These are phyloP conservation scores for Ornithoptera alexandrae DNA, from an alignment of 2,888 invertebrate genomes.

Conservation along the genomic window DNA sequence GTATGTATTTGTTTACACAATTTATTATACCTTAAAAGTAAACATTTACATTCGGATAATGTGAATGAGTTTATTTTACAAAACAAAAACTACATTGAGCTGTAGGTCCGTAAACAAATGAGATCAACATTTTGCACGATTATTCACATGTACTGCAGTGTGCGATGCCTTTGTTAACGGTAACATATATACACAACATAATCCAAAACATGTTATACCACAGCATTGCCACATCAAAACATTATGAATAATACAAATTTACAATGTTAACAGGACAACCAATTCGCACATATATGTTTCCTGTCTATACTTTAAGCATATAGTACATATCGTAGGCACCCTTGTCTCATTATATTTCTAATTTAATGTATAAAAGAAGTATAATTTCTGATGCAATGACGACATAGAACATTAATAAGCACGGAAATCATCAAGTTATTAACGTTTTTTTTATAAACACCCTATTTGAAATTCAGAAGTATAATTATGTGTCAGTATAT, in stretches of 20 bases:
- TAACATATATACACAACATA: neutral
- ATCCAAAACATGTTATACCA: neutral
- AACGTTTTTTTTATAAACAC: neutral
- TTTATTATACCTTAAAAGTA: conserved; percentile 63
- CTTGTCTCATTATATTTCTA: neutral
- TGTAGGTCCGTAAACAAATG: conserved; percentile 74
- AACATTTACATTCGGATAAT: conserved; percentile 68
- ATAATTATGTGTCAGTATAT: neutral
- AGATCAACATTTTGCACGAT: conserved; percentile 74
- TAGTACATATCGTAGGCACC: neutral
- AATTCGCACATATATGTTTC: no score
- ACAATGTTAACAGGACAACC: neutral
- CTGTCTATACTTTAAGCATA: neutral
- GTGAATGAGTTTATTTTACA: conserved; percentile 58
- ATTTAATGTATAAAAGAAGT: neutral
- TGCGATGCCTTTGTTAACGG: conserved; percentile 39
- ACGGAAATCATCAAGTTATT: neutral
- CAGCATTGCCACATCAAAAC: neutral
- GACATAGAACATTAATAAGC: neutral
- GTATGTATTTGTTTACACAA: conserved; percentile 41
- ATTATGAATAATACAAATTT: neutral
- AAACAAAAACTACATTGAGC: conserved; percentile 69
- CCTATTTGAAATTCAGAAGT: neutral
- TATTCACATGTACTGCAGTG: conserved; percentile 42
- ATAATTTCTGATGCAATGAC: neutral